phyloP scores from a whole-genome alignment of 2,113 vertebrate species.

The Delphinus delphis region DNA sequence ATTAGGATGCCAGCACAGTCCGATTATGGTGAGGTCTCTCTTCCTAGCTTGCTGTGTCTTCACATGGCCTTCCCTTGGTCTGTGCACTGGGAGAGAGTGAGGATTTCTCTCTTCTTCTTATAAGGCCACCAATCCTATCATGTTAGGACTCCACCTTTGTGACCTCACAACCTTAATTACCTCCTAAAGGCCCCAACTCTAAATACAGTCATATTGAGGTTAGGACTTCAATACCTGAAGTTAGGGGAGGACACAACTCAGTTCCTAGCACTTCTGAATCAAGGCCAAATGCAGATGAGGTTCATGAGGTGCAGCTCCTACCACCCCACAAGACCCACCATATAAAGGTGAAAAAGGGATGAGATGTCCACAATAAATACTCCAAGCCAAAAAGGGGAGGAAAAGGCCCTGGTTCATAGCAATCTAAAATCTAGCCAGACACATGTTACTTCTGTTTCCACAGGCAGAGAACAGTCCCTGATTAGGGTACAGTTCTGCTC shows the following conservation, averaged over 20 bases:
- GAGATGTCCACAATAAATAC: background rate
- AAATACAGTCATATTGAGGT: background rate
- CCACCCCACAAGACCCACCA: background rate
- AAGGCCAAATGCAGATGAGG: background rate
- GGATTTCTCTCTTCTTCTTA: background rate
- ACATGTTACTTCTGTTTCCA: background rate
- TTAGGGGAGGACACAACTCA: background rate
- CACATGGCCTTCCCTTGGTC: background rate
- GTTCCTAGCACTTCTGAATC: background rate
- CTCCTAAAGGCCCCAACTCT: background rate
- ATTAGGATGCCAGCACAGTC: fast-evolving
- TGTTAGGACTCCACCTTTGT: background rate
- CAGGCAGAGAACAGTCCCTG: background rate
- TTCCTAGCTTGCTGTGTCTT: background rate
- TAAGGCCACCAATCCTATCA: background rate
- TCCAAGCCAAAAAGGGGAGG: background rate
- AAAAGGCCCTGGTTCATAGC: background rate
- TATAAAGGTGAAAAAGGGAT: background rate
- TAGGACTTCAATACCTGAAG: too few relatives aligned
- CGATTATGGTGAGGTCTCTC: too few relatives aligned
- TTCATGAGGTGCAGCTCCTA: background rate
- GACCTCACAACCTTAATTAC: background rate
- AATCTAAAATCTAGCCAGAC: background rate
- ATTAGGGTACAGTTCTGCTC: too few relatives aligned
- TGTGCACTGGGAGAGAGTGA: background rate